phyloP scores from a whole-genome alignment of 2,113 vertebrate species.

The Thymallus thymallus region DNA sequence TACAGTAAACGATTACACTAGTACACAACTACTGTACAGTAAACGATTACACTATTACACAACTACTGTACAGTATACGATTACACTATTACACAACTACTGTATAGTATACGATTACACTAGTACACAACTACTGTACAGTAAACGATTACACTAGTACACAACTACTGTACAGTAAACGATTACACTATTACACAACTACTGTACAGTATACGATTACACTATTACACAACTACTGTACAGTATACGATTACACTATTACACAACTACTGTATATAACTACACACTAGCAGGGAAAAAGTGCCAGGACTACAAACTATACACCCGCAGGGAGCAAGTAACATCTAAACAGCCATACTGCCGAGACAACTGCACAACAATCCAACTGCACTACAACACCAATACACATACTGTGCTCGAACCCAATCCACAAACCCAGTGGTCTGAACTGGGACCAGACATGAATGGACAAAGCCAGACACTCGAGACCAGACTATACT shows the following conservation, averaged over 20 bases:
- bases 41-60: too few species aligned
- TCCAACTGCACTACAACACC: background rate
- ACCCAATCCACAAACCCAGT: background rate
- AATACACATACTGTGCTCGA: background rate
- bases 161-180: too few species aligned
- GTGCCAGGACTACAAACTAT: background rate
- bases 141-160: too few species aligned
- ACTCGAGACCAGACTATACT: background rate
- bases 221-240: too few species aligned
- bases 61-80: background rate
- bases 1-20: too few species aligned
- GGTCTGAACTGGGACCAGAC: background rate
- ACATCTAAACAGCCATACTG: background rate
- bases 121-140: background rate
- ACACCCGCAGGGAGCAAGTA: too few species aligned
- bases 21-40: too few species aligned
- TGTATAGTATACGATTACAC: too few species aligned
- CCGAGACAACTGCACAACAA: background rate
- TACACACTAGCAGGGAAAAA: background rate
- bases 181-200: too few species aligned
- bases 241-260: too few species aligned
- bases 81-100: too few species aligned
- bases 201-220: too few species aligned
- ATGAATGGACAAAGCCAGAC: background rate
- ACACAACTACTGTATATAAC: background rate